A percentile compares a stretch with the other conserved stretches of the same genome.
phyloP scores from a whole-genome alignment of 2,113 vertebrate genomes.

The Pachycephala philippinensis region DNA sequence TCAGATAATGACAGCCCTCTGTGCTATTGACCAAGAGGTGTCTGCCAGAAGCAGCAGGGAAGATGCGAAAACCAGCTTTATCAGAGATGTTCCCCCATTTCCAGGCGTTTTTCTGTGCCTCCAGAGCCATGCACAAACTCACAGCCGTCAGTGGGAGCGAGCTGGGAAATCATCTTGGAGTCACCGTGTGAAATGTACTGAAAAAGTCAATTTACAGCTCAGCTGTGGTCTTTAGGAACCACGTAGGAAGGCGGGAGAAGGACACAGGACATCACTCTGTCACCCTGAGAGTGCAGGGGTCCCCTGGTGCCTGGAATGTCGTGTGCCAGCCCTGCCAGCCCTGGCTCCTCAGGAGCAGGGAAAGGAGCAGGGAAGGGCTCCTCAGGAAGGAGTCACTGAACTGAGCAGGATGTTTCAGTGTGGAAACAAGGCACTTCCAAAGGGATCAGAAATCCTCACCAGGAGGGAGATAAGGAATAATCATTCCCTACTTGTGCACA shows the following conservation, averaged over 20 bases:
- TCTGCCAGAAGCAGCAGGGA: not conserved
- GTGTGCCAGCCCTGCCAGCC: not conserved
- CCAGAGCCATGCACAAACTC: not conserved
- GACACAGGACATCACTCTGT: not conserved
- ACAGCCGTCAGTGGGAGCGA: not conserved
- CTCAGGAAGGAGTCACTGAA: not conserved
- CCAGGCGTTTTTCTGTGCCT: not conserved
- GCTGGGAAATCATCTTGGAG: not conserved
- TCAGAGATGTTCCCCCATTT: not conserved
- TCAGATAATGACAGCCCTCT: not conserved
- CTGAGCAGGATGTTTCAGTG: not conserved
- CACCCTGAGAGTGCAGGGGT: not conserved
- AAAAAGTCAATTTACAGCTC: not conserved
- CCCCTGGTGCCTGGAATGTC: not conserved
- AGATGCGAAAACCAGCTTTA: not conserved
- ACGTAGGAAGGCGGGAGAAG: not conserved
- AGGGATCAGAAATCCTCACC: not conserved
- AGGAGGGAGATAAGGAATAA: not conserved
- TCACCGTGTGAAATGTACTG: accelerated
- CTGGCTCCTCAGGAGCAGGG: not conserved
- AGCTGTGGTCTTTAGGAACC: not conserved
- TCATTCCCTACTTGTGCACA: not conserved
- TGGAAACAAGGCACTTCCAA: not conserved
- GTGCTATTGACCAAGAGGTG: not conserved
- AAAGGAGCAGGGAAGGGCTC: not conserved